Evolutionary conservation across 2,797 vertebrate genomes (phyloP).

Genomic region (Lindbergichthys nudifrons): DNA sequence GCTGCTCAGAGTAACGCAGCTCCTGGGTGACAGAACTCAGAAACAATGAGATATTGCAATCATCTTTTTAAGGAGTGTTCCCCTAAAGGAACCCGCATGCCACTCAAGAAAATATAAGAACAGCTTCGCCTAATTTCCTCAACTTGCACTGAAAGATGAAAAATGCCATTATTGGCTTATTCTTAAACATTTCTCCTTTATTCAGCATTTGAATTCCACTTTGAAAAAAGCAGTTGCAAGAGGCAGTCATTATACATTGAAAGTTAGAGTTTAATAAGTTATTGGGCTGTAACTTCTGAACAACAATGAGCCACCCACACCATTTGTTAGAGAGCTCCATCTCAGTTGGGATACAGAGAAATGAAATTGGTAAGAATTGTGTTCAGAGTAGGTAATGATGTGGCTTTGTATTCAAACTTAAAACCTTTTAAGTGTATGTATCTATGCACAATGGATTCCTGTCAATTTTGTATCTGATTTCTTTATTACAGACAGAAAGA

Average conservation of each 20-base stretch:
- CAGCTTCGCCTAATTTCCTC: slow-evolving; percentile 26
- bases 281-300: slow-evolving; percentile 33
- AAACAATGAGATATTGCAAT: slow-evolving; percentile 25
- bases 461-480: slow-evolving; percentile 54
- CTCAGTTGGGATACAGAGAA: slow-evolving; percentile 23
- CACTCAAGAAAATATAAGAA: not conserved
- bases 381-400: slow-evolving; percentile 17
- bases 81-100: not conserved
- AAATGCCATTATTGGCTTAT: slow-evolving; percentile 1
- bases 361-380: slow-evolving; percentile 13
- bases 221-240: slow-evolving; percentile 12
- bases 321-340: slow-evolving; percentile 1
- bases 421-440: not conserved
- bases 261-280: slow-evolving; percentile 47
- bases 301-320: slow-evolving; percentile 29
- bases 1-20: slow-evolving; percentile 20
- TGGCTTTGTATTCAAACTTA: slow-evolving; percentile 4
- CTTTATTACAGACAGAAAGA: slow-evolving; percentile 72
- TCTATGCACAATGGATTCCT: slow-evolving; percentile 11
- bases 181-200: slow-evolving; percentile 23
- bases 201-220: slow-evolving; percentile 22
- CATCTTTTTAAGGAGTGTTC: not conserved
- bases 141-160: slow-evolving; percentile 24
- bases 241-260: slow-evolving; percentile 24
- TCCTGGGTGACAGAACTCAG: slow-evolving; percentile 6